Evolutionary conservation across 2,888 invertebrate genomes (phyloP).

Genomic region (Folsomia manolachei): DNA sequence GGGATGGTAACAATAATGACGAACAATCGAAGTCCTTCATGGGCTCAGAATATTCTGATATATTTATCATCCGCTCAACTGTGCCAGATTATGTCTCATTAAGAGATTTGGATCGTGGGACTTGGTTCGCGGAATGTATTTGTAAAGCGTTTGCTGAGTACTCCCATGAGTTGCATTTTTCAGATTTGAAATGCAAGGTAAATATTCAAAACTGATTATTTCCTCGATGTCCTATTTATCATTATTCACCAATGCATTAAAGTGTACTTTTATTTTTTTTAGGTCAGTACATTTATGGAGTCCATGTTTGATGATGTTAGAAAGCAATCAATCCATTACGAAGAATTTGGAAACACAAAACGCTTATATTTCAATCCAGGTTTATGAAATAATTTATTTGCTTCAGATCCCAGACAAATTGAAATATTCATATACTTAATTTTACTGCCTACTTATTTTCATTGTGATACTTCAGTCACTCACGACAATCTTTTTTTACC

Average conservation of each 20-base stretch:
- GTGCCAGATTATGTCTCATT: conserved; percentile 40
- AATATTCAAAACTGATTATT: too few species aligned
- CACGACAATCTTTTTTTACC: not conserved
- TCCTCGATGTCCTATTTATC: too few species aligned
- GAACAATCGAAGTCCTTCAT: too few species aligned
- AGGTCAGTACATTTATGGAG: too few species aligned
- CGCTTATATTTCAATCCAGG: conserved; percentile 23
- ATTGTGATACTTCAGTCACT: too few species aligned
- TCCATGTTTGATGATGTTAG: too few species aligned
- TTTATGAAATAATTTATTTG: not conserved
- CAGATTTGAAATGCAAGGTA: too few species aligned
- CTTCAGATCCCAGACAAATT: too few species aligned
- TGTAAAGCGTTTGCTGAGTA: conserved; percentile 44
- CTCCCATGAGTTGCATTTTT: conserved; percentile 28
- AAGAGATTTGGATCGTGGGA: conserved; percentile 36
- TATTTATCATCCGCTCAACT: conserved; percentile 39
- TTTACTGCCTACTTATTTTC: not conserved
- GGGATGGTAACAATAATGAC: too few species aligned
- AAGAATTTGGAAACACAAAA: conserved; percentile 12
- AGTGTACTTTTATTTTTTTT: too few species aligned
- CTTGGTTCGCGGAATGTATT: conserved; percentile 46
- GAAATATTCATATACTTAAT: not conserved
- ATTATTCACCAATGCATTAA: too few species aligned
- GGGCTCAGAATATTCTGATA: conserved; percentile 31
- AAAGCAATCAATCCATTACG: conserved; percentile 12